Evolutionary conservation across 2,888 invertebrate species (phyloP).

Genomic region (Noctua pronuba): DNA sequence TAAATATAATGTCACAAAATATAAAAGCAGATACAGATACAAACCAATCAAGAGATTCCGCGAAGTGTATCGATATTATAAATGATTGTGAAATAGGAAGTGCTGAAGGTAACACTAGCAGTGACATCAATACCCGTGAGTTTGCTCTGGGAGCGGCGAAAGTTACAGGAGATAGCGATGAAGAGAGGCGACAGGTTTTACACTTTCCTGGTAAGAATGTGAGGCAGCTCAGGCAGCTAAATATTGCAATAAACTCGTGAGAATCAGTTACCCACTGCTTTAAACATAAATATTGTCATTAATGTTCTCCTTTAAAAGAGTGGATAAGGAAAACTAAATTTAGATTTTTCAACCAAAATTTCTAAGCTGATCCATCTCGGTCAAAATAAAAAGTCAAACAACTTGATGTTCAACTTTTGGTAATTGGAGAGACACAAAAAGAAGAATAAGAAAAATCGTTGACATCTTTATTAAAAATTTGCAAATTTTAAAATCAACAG

Average conservation of each 20-base stretch:
- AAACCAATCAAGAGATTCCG: slow-evolving; percentile 8
- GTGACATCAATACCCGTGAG: slow-evolving; percentile 86
- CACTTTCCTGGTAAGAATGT: neutral
- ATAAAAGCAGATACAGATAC: neutral
- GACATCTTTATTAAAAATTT: neutral
- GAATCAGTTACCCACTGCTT: neutral
- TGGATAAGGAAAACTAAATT: neutral
- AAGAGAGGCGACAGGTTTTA: neutral
- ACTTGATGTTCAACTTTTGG: neutral
- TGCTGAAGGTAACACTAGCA: slow-evolving; percentile 83
- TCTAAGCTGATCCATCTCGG: neutral
- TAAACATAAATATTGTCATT: neutral
- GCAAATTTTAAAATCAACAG: neutral
- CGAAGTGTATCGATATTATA: slow-evolving; percentile 59
- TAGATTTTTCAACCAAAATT: neutral
- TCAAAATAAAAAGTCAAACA: neutral
- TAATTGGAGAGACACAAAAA: neutral
- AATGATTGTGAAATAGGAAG: slow-evolving; percentile 83
- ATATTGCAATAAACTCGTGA: neutral
- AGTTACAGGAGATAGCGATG: slow-evolving; percentile 57
- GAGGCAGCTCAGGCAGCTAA: neutral
- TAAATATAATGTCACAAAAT: neutral
- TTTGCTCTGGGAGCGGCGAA: slow-evolving; percentile 67
- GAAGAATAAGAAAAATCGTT: neutral
- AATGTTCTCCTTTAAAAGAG: neutral